A percentile compares a stretch with the other conserved stretches of the same genome.
phyloP scores from a whole-genome alignment of 2,113 vertebrate species.

The Syngnathoides biaculeatus region DNA sequence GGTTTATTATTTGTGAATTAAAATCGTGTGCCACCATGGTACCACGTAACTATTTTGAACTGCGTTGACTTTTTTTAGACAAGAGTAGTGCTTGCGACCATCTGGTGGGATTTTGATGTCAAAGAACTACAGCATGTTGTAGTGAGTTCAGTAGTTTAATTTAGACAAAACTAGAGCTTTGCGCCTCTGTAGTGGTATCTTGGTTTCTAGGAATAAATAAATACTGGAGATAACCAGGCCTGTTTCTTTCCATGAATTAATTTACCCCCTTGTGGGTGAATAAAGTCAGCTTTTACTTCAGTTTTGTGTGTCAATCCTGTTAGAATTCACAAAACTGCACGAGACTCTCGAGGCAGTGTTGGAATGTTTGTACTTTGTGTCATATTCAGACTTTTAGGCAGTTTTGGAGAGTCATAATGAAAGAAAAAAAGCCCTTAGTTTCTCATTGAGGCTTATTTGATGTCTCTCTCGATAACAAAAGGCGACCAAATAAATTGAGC shows the following conservation, averaged over 20 bases:
- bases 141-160: not conserved
- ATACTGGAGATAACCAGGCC: too few relatives aligned
- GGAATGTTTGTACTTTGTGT: not conserved
- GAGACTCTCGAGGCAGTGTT: not conserved
- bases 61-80: not conserved
- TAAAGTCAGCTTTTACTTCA: not conserved
- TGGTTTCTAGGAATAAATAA: too few relatives aligned
- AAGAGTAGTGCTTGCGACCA: not conserved
- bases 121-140: too few relatives aligned
- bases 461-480: not conserved
- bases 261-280: not conserved
- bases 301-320: constrained; percentile 1
- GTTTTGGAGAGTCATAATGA: not conserved
- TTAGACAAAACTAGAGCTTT: not conserved
- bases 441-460: not conserved
- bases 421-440: not conserved
- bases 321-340: not conserved
- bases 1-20: too few relatives aligned
- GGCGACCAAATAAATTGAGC: not conserved
- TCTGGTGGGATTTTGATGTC: not conserved
- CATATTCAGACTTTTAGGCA: not conserved
- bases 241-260: not conserved
- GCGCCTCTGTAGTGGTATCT: too few relatives aligned
- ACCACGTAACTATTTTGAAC: too few relatives aligned
- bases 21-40: too few relatives aligned